Percentiles rank a stretch among this genome's conserved stretches.
These are phyloP conservation scores for Drosophila nigricruria DNA, from an alignment of 2,888 invertebrate genomes.

Conservation along the genomic window DNA sequence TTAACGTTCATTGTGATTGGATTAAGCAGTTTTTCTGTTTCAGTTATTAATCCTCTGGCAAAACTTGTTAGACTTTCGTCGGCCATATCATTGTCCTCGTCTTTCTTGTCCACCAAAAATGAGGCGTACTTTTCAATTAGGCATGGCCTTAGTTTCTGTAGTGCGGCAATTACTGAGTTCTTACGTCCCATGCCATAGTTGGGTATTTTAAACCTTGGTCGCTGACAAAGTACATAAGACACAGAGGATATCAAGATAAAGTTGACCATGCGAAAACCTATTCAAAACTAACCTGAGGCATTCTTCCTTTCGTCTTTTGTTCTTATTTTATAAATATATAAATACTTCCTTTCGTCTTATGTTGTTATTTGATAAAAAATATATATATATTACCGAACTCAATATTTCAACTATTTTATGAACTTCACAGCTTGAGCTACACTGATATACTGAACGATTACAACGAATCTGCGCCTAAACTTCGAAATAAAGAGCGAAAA, in stretches of 20 bases:
- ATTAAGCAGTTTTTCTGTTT: not conserved
- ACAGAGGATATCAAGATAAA: not conserved
- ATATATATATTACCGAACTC: not conserved
- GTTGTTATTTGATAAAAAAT: not conserved
- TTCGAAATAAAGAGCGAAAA: not conserved
- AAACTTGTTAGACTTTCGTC: rapidly evolving
- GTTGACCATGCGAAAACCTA: not conserved
- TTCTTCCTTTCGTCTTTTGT: not conserved
- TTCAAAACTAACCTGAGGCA: conserved; percentile 20
- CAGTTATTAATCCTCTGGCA: not conserved
- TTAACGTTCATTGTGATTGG: not conserved
- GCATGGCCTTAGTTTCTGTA: conserved; percentile 24
- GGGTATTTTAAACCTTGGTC: conserved; percentile 18
- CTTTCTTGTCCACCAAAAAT: not conserved
- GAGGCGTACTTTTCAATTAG: conserved; percentile 10
- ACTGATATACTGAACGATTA: not conserved
- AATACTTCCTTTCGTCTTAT: not conserved
- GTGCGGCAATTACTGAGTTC: conserved; percentile 4
- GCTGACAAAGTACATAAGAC: conserved; percentile 8
- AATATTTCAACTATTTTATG: not conserved
- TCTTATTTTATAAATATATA: not conserved
- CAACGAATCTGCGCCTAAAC: no score
- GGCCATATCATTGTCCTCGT: rapidly evolving
- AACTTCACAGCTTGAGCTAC: not conserved
- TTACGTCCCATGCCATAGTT: conserved; percentile 19